Evolutionary conservation across 2,888 invertebrate genomes (phyloP).

Genomic region (Ochropleura plecta): DNA sequence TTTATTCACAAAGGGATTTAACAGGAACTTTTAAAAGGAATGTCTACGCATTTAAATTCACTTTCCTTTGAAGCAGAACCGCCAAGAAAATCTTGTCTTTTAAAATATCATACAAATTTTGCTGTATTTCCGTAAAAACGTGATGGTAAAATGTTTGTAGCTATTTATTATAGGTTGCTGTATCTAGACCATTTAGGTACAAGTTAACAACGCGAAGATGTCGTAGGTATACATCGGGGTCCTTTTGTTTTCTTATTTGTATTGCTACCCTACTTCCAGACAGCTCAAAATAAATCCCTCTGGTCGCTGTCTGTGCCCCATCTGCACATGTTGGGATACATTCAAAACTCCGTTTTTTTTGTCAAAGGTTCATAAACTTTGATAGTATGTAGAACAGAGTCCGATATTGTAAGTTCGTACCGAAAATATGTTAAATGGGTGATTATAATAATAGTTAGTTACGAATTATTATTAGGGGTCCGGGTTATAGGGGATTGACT

Average conservation of each 20-base stretch:
- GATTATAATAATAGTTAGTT: background rate
- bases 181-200: conserved; percentile 28
- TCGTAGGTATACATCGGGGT: conserved; percentile 31
- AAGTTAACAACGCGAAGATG: conserved; percentile 38
- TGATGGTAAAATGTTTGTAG: conserved; percentile 12
- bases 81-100: conserved; percentile 3
- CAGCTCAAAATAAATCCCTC: conserved; percentile 65
- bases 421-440: background rate
- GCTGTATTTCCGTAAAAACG: conserved; percentile 4
- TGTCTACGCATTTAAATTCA: conserved; percentile 7
- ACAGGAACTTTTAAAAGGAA: background rate
- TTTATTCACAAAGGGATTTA: conserved; percentile 11
- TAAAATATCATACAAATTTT: background rate
- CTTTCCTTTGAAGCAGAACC: conserved; percentile 10
- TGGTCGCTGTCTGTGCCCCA: conserved; percentile 49
- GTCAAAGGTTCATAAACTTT: conserved; percentile 6
- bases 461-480: background rate
- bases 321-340: conserved; percentile 53
- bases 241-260: conserved; percentile 62
- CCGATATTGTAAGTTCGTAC: background rate
- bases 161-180: conserved; percentile 1
- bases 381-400: background rate
- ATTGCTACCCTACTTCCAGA: conserved; percentile 59
- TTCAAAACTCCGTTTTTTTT: conserved; percentile 37
- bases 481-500: background rate